Evolutionary conservation across 2,797 vertebrate species (phyloP).

Genomic region (Helarctos malayanus): DNA sequence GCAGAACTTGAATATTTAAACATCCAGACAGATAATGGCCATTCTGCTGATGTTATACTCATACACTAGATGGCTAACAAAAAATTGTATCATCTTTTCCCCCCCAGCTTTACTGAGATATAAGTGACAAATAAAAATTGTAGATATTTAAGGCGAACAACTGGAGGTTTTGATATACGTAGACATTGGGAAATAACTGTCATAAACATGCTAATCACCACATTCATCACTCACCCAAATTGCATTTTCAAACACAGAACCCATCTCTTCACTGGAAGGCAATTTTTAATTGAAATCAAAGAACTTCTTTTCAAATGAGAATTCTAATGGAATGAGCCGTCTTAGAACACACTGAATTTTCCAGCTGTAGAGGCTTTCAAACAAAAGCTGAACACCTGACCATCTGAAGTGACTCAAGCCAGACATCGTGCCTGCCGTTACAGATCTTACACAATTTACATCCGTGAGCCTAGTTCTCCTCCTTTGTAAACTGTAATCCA

Average conservation of each 20-base stretch:
- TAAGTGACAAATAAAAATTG: neutral
- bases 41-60: neutral
- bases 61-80: neutral
- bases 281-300: conserved; percentile 22
- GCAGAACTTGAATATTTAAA: neutral
- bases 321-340: neutral
- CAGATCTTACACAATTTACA: neutral
- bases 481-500: neutral
- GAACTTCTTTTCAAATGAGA: neutral
- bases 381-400: neutral
- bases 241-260: conserved; percentile 7
- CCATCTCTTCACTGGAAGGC: neutral
- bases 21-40: neutral
- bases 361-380: neutral
- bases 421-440: neutral
- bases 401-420: neutral
- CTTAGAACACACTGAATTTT: neutral
- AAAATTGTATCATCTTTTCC: neutral
- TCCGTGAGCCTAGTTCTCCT: neutral
- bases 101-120: neutral
- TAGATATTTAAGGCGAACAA: neutral
- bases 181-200: neutral
- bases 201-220: neutral
- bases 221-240: neutral
- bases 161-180: neutral